phyloP scores from a whole-genome alignment of 1,140 invertebrate species.

The Leptonema lineaticorne region DNA sequence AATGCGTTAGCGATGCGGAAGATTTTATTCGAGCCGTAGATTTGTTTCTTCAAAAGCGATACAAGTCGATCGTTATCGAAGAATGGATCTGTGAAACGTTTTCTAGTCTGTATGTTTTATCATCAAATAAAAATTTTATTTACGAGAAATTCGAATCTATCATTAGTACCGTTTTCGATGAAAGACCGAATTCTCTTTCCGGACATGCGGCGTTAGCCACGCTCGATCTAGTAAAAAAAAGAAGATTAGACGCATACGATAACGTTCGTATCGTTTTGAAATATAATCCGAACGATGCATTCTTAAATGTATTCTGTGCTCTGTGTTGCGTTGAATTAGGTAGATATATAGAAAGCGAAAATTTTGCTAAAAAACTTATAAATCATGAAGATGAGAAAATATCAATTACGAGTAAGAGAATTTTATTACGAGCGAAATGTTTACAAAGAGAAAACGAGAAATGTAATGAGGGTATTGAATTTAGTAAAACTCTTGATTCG shows the following conservation, averaged over 20 bases:
- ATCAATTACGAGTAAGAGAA: slow-evolving; percentile 38
- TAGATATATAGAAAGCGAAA: slow-evolving; percentile 61
- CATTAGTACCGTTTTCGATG: not conserved
- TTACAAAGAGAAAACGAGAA: slow-evolving; percentile 25
- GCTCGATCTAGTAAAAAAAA: not conserved
- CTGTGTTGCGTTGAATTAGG: slow-evolving; percentile 36
- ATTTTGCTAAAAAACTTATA: slow-evolving; percentile 53
- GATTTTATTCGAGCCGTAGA: too few species aligned
- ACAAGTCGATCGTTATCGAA: slow-evolving; percentile 40
- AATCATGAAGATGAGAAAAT: slow-evolving; percentile 46
- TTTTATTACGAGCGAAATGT: slow-evolving; percentile 21
- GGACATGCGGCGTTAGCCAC: not conserved
- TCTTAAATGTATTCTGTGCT: not conserved
- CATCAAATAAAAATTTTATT: slow-evolving; percentile 28
- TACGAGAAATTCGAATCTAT: not conserved
- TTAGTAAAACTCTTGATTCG: slow-evolving; percentile 17
- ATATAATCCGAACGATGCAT: not conserved
- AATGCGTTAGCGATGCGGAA: not conserved
- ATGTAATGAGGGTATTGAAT: slow-evolving; percentile 26
- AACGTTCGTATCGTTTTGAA: not conserved
- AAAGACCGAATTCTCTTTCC: not conserved
- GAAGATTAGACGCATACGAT: not conserved
- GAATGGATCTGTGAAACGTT: slow-evolving; percentile 48
- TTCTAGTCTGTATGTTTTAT: slow-evolving; percentile 45
- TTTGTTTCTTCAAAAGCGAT: not conserved